Conservation (phyloP, 2,113 vertebrate genomes). For the Mixornis gularis region DNA sequence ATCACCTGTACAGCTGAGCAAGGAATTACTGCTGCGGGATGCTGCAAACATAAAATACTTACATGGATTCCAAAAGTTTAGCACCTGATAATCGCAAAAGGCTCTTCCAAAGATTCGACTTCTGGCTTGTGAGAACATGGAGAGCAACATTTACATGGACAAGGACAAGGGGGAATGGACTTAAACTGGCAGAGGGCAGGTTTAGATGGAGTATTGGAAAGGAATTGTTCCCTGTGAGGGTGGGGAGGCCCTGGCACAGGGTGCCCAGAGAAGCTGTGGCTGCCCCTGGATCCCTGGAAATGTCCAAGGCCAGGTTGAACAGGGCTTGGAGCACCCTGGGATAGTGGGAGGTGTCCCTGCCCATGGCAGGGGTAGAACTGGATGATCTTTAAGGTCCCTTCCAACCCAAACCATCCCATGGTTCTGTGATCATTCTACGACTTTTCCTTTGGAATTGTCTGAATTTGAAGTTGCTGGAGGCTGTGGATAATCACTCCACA, state of each 20-base stretch:
- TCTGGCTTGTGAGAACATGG: background rate
- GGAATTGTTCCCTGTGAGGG: rapidly evolving
- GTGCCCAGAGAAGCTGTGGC: background rate
- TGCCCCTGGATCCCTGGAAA: background rate
- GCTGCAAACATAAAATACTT: background rate
- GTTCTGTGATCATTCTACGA: background rate
- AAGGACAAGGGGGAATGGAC: background rate
- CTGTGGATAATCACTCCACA: background rate
- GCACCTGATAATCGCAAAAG: background rate
- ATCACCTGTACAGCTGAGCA: background rate
- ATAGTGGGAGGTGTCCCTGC: background rate
- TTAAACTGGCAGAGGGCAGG: background rate
- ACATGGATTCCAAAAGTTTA: background rate
- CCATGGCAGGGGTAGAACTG: rapidly evolving
- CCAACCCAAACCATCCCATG: background rate
- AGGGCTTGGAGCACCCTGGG: rapidly evolving
- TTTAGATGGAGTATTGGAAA: rapidly evolving
- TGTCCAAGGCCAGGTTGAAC: rapidly evolving
- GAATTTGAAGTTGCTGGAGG: background rate
- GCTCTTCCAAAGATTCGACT: background rate
- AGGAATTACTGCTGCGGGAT: background rate
- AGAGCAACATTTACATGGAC: background rate
- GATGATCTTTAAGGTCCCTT: background rate
- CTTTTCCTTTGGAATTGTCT: background rate
- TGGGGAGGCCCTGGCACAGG: background rate